Evolutionary conservation across 2,888 invertebrate genomes (phyloP).

Genomic region (Epinotia demarniana): DNA sequence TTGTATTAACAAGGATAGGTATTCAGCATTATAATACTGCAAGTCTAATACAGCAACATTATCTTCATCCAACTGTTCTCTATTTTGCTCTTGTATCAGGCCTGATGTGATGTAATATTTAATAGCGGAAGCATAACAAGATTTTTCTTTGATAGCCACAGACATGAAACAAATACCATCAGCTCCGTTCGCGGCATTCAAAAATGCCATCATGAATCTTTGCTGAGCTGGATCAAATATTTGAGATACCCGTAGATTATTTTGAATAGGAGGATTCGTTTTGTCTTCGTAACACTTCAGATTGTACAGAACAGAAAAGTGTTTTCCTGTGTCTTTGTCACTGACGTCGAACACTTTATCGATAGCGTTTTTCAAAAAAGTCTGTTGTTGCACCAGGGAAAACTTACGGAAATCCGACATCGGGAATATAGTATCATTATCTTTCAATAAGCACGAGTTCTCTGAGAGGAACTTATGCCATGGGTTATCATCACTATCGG

Average conservation of each 20-base stretch:
- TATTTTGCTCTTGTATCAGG: conserved; percentile 65
- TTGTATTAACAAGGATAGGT: conserved; percentile 89
- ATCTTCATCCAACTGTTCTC: conserved; percentile 57
- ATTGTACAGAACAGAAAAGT: conserved; percentile 84
- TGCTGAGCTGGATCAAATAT: conserved; percentile 78
- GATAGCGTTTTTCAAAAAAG: conserved; percentile 87
- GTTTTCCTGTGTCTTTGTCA: conserved; percentile 86
- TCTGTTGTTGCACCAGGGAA: conserved; percentile 93
- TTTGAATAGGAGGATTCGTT: conserved; percentile 55
- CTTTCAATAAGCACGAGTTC: conserved; percentile 89
- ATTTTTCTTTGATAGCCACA: conserved; percentile 73
- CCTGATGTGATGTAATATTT: conserved; percentile 82
- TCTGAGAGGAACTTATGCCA: conserved; percentile 91
- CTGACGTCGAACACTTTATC: conserved; percentile 88
- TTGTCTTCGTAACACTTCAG: conserved; percentile 79
- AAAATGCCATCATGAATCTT: conserved; percentile 80
- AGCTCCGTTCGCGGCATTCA: conserved; percentile 67
- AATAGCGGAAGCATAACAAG: conserved; percentile 75
- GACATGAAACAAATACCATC: conserved; percentile 82
- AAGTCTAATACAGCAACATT: conserved; percentile 86
- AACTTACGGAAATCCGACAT: conserved; percentile 89
- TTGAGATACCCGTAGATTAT: conserved; percentile 76
- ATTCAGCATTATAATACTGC: conserved; percentile 90
- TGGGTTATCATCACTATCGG: conserved; percentile 89
- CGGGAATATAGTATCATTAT: conserved; percentile 88